These are phyloP conservation scores for Leptinotarsa tumamoca DNA, from an alignment of 2,888 invertebrate genomes.

Conservation along the genomic window DNA sequence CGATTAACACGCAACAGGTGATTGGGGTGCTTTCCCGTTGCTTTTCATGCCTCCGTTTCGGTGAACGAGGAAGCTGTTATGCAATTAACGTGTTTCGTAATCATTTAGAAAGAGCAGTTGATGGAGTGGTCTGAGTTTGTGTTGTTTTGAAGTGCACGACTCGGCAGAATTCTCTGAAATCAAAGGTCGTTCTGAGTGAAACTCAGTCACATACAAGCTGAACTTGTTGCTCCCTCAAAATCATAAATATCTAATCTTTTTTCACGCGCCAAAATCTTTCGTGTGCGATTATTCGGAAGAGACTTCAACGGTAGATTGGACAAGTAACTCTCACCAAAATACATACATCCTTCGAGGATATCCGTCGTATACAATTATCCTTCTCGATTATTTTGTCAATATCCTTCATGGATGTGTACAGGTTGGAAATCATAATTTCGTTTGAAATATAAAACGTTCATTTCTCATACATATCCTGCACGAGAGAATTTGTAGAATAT, in stretches of 20 bases:
- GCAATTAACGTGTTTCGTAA: slow-evolving; percentile 19
- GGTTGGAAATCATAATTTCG: no score
- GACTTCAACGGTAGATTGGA: neutral
- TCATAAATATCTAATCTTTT: neutral
- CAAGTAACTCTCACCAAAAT: neutral
- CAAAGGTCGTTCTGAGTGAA: no score
- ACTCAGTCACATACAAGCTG: no score
- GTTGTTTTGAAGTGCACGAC: neutral
- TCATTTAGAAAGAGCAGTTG: slow-evolving; percentile 5
- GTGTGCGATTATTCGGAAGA: neutral
- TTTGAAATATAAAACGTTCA: no score
- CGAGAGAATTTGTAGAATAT: no score
- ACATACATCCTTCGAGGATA: neutral
- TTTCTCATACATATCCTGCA: no score
- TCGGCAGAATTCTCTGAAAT: neutral
- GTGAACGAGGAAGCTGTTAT: slow-evolving; percentile 21
- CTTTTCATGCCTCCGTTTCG: neutral
- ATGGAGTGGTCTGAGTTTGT: neutral
- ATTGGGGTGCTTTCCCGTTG: neutral
- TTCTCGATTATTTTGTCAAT: no score
- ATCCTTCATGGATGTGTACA: no score
- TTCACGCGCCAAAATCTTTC: neutral
- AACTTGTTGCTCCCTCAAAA: neutral
- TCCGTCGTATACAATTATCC: neutral
- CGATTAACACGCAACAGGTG: slow-evolving; percentile 6